Conservation (phyloP, 2,113 vertebrate species). For the Misgurnus anguillicaudatus region DNA sequence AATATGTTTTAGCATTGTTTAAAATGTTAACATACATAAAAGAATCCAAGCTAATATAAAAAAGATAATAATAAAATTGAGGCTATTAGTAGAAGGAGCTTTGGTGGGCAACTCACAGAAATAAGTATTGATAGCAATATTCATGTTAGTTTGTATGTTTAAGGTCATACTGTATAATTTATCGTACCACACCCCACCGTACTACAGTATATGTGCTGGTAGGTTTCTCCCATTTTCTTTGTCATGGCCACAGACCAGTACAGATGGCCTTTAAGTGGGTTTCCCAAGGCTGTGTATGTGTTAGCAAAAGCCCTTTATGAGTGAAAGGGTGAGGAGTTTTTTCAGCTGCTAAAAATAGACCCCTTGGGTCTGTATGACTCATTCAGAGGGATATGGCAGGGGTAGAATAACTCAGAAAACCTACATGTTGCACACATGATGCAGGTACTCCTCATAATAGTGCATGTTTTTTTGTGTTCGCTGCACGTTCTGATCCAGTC, state of each 20-base stretch:
- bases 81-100: too few relatives aligned
- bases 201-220: neutral
- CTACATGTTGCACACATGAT: conserved; percentile 27
- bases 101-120: too few relatives aligned
- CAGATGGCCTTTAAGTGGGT: conserved; percentile 23
- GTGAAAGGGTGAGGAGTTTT: conserved; percentile 36
- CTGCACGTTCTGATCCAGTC: neutral
- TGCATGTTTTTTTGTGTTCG: neutral
- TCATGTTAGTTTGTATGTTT: neutral
- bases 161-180: neutral
- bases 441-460: conserved; percentile 1
- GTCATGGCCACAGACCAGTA: conserved; percentile 21
- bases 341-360: conserved; percentile 47
- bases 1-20: too few relatives aligned
- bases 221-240: conserved; percentile 7
- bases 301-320: conserved; percentile 38
- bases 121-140: too few relatives aligned
- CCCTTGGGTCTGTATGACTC: conserved; percentile 46
- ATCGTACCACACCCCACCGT: neutral
- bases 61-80: too few relatives aligned
- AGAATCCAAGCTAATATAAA: too few relatives aligned
- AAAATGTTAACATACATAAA: too few relatives aligned
- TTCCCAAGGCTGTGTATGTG: conserved; percentile 35
- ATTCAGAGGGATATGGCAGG: conserved; percentile 37
- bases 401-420: conserved; percentile 20